Evolutionary conservation across 1,140 invertebrate genomes (phyloP).

Genomic region (Panulirus ornatus): DNA sequence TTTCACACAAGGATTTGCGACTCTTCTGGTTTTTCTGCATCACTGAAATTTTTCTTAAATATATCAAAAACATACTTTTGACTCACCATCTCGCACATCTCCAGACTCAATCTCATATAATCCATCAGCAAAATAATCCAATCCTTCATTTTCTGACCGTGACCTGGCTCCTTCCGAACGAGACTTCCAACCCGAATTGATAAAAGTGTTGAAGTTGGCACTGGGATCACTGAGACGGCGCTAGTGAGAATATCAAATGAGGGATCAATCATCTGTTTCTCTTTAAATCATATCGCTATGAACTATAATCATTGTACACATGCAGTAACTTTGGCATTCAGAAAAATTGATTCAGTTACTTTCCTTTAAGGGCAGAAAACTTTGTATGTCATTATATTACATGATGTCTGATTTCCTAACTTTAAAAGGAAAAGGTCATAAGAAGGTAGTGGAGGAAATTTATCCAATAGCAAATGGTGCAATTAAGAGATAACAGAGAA

Average conservation of each 20-base stretch:
- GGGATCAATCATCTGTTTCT: not conserved
- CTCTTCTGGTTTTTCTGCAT: no score
- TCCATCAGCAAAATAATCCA: slow-evolving; percentile 87
- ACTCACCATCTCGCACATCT: slow-evolving; percentile 93
- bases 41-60: not conserved
- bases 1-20: slow-evolving; percentile 9
- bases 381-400: no score
- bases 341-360: no score
- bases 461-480: no score
- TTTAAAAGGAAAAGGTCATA: no score
- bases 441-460: no score
- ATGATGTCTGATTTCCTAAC: no score
- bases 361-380: no score
- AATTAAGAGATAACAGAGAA: no score
- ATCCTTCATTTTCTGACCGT: slow-evolving; percentile 93
- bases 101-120: slow-evolving; percentile 95
- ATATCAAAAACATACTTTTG: no score
- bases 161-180: slow-evolving; percentile 83
- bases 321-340: no score
- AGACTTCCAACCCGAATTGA: slow-evolving; percentile 80
- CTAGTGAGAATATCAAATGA: slow-evolving; percentile 79
- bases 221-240: slow-evolving; percentile 95
- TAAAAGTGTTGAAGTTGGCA: slow-evolving; percentile 93
- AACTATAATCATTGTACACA: no score
- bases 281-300: not conserved